Evolutionary conservation across 1,140 invertebrate species (phyloP), one percentile per base, ranked within the genome.

Genomic region (Drosophila dunni): DNA sequence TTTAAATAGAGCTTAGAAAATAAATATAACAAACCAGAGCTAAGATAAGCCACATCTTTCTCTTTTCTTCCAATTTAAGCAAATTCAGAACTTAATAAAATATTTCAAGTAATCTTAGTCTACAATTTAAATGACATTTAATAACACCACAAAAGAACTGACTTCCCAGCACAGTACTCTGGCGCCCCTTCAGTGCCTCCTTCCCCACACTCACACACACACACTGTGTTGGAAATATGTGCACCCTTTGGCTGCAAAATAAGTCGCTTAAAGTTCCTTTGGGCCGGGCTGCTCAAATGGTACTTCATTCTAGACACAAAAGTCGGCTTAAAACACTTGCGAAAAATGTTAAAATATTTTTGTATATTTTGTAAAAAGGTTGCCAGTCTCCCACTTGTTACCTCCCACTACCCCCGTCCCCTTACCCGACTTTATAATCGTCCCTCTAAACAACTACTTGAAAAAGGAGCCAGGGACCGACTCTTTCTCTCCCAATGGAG

Each of bases 311-410:
- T 88, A 86, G 79, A 88, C 83, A 86, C 83, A 86, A 88, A 86
- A 86, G 79, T 81, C 83, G 79, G 78, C 84, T 89, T 88, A 83
- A 86, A 86, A 86, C 83, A 86, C 83, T 86, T 86, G 77, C 84
- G 83, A 86, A 86, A 86, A 88, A 89, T 86, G 83, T 86, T 86
- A 73, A 88, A 86, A 86, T 88, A 86, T 86, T 89, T 51, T 86
- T 79, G 80, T 88, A 88, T 29, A 86, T 86, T 89, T 89, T 89
- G 73, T 86, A 62, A 82, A 88, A 86, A 88, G 82, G 82, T 79
- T 86, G 36, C 29, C 20, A 29, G 24, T 20, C 10, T 8, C n/a
- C 44, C 44, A n/a, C 34, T 42, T 34, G 7, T 1, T 20, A 20
- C 17, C 17, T 20, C 17, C 3, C 8, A 6, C 6, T 8, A 29